A percentile compares a stretch with the other conserved stretches of the same genome.
phyloP scores from a whole-genome alignment of 2,113 vertebrate species.

The Nycticorax nycticorax region DNA sequence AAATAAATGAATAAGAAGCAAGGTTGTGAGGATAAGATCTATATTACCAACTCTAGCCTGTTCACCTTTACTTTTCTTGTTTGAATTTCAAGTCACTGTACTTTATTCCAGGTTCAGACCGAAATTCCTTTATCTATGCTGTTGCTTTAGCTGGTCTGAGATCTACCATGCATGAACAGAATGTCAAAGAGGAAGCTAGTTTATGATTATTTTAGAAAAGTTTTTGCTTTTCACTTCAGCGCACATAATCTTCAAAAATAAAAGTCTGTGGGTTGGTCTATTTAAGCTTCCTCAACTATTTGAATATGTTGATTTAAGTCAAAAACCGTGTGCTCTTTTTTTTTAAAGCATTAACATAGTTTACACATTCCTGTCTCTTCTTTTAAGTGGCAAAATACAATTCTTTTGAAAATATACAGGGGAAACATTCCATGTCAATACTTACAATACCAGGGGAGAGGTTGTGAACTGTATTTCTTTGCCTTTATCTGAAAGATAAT shows the following conservation, averaged over 20 bases:
- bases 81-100: conserved; percentile 1
- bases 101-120: neutral
- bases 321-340: neutral
- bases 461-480: neutral
- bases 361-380: neutral
- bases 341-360: neutral
- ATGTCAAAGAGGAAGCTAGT: neutral
- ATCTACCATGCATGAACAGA: neutral
- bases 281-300: neutral
- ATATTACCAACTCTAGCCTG: neutral
- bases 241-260: neutral
- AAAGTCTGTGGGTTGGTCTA: neutral
- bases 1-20: neutral
- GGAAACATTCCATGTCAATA: neutral
- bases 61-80: neutral
- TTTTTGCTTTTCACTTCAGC: neutral
- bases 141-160: neutral
- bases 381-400: neutral
- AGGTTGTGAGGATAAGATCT: neutral
- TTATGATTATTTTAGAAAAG: neutral
- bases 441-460: neutral
- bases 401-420: neutral
- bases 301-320: neutral
- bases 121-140: neutral
- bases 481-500: neutral